Evolutionary conservation across 1,140 invertebrate genomes (phyloP).

Genomic region (Pseudomyrmex flavicornis): DNA sequence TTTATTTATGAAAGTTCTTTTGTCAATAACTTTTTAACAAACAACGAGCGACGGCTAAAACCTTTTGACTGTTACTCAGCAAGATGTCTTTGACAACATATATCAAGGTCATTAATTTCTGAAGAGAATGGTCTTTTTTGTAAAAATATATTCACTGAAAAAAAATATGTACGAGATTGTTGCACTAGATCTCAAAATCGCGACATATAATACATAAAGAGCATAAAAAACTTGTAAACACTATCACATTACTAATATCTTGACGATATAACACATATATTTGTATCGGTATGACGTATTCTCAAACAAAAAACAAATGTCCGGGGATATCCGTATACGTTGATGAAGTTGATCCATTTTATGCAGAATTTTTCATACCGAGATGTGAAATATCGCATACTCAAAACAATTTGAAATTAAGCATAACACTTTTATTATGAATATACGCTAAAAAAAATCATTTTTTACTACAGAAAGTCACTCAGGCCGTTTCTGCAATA

Average conservation of each 20-base stretch:
- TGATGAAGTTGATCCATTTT: conserved; percentile 19
- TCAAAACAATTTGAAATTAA: conserved; percentile 12
- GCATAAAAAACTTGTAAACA: too few relatives aligned
- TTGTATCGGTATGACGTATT: conserved; percentile 10
- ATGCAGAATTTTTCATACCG: conserved; percentile 11
- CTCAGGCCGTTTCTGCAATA: conserved; percentile 18
- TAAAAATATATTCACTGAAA: too few relatives aligned
- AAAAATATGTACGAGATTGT: background rate
- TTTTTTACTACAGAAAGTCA: conserved; percentile 13
- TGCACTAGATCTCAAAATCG: background rate
- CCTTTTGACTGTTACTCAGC: too few relatives aligned
- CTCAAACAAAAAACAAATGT: background rate
- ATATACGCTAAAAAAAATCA: conserved; percentile 2
- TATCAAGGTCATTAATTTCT: too few relatives aligned
- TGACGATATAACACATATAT: conserved; percentile 31
- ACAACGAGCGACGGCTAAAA: too few relatives aligned
- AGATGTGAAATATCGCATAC: background rate
- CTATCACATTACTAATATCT: background rate
- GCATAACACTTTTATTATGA: background rate
- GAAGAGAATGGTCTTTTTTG: too few relatives aligned
- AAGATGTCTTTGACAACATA: too few relatives aligned
- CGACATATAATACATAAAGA: too few relatives aligned
- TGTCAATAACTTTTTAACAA: too few relatives aligned
- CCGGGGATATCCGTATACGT: conserved; percentile 5
- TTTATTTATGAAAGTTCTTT: too few relatives aligned